A percentile compares a stretch with the other conserved stretches of the same genome.
Evolutionary conservation across 2,113 vertebrate genomes (phyloP).

Genomic region (Zosterops borbonicus): DNA sequence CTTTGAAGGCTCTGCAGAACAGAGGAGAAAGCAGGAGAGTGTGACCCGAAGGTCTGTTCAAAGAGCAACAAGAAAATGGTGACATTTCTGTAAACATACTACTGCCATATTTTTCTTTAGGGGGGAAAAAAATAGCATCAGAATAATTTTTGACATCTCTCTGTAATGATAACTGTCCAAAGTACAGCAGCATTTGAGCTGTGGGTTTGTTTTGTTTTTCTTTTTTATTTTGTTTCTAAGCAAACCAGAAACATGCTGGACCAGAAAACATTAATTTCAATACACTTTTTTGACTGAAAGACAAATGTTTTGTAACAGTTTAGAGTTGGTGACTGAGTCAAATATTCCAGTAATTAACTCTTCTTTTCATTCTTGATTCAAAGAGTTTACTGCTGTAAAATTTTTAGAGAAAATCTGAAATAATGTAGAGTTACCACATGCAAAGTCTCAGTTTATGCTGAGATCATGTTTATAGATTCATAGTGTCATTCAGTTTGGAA

Average conservation of each 20-base stretch:
- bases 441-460: background rate
- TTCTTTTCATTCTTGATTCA: background rate
- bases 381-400: background rate
- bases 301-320: background rate
- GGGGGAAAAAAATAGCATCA: background rate
- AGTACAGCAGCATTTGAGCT: background rate
- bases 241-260: background rate
- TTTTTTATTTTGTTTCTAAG: background rate
- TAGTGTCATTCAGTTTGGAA: background rate
- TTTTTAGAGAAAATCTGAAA: background rate
- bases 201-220: rapidly evolving
- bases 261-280: background rate
- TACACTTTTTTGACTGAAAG: background rate
- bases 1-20: background rate
- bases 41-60: background rate
- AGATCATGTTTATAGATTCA: background rate
- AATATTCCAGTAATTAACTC: background rate
- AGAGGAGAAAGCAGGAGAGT: background rate
- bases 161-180: background rate
- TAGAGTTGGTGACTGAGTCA: background rate
- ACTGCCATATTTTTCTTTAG: background rate
- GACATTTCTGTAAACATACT: background rate
- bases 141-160: background rate
- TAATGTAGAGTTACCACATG: background rate
- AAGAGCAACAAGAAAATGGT: background rate